These are phyloP conservation scores for Pinctada fucata DNA, from an alignment of 2,888 invertebrate species.

Conservation along the genomic window DNA sequence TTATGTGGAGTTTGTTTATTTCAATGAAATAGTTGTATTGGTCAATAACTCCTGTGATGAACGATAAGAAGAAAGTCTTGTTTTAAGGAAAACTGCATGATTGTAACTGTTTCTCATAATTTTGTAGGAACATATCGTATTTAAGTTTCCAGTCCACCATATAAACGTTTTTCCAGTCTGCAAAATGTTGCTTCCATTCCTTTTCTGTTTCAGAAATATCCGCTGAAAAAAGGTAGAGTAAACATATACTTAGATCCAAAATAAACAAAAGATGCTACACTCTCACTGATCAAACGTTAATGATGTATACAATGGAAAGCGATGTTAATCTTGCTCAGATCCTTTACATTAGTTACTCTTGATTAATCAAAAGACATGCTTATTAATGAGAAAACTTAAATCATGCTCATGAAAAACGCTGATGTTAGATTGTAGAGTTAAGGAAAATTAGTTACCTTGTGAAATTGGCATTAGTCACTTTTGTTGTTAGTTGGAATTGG, in stretches of 20 bases:
- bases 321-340: not conserved
- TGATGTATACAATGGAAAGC: not conserved
- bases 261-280: too few species aligned
- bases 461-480: too few species aligned
- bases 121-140: slow-evolving; percentile 69
- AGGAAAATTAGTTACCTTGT: too few species aligned
- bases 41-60: too few species aligned
- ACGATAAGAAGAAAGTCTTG: too few species aligned
- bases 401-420: too few species aligned
- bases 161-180: slow-evolving; percentile 74
- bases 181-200: slow-evolving; percentile 75
- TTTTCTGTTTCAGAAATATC: slow-evolving; percentile 71
- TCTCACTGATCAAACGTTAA: too few species aligned
- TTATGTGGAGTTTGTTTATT: too few species aligned
- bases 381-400: not conserved
- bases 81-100: slow-evolving; percentile 27
- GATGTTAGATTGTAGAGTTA: too few species aligned
- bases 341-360: not conserved
- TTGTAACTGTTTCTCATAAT: slow-evolving; percentile 35
- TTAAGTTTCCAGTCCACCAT: slow-evolving; percentile 74
- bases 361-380: not conserved
- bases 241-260: too few species aligned
- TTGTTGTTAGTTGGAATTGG: too few species aligned
- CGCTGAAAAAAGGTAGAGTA: slow-evolving; percentile 59
- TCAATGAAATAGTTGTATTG: too few species aligned